Percentiles rank a stretch among this genome's conserved stretches.
These are phyloP conservation scores for Danaus chrysippus DNA, from an alignment of 2,888 invertebrate genomes.

Conservation along the genomic window DNA sequence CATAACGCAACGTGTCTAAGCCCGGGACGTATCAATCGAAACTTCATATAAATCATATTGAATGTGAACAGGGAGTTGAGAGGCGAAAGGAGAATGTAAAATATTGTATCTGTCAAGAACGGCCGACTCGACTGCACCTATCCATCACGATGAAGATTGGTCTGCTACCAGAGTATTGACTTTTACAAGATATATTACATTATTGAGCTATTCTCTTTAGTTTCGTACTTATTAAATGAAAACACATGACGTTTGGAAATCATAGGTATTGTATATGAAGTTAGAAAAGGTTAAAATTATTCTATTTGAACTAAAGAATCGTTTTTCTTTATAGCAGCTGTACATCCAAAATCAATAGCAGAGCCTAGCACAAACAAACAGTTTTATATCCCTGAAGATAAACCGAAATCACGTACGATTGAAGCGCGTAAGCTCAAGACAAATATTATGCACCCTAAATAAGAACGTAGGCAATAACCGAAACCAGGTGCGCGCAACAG, in stretches of 20 bases:
- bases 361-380: conserved; percentile 26
- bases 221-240: conserved; percentile 6
- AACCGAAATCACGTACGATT: conserved; percentile 34
- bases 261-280: not conserved
- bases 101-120: conserved; percentile 46
- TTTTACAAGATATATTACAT: conserved; percentile 1
- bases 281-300: no score
- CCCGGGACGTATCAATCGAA: conserved; percentile 29
- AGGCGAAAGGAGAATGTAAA: conserved; percentile 53
- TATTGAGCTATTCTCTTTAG: not conserved
- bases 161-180: conserved; percentile 6
- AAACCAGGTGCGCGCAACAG: conserved; percentile 62
- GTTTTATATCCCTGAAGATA: conserved; percentile 25
- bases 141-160: conserved; percentile 46
- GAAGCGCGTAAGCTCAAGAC: conserved; percentile 34
- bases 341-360: conserved; percentile 24
- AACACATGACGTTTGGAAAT: conserved; percentile 9
- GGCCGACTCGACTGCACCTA: conserved; percentile 42
- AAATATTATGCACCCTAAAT: conserved; percentile 39
- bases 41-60: conserved; percentile 45
- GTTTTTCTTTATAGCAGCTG: no score
- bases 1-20: conserved; percentile 10
- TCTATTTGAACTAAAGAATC: no score
- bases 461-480: conserved; percentile 39
- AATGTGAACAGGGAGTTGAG: conserved; percentile 36